A percentile compares a stretch with the other conserved stretches of the same genome.
phyloP scores from a whole-genome alignment of 2,888 invertebrate species.

The Euplagia quadripunctaria region DNA sequence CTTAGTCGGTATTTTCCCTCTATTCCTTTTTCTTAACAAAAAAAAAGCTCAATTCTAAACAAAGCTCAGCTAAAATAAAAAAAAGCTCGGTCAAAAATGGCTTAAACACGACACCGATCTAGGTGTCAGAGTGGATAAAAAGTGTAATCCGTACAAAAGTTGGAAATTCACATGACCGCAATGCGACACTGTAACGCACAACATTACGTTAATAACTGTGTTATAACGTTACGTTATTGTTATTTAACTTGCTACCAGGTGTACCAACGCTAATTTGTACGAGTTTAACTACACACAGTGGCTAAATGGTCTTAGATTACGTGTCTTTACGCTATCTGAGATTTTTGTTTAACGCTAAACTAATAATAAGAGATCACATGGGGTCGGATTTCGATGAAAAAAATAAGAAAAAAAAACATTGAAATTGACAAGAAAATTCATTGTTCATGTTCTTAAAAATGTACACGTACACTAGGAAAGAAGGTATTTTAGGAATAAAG shows the following conservation, averaged over 20 bases:
- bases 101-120: conserved; percentile 38
- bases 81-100: conserved; percentile 45
- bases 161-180: conserved; percentile 59
- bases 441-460: too few species aligned
- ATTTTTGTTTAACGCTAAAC: not conserved
- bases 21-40: not conserved
- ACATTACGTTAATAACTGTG: conserved; percentile 55
- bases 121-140: conserved; percentile 52
- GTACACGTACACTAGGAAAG: too few species aligned
- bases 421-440: too few species aligned
- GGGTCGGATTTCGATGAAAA: too few species aligned
- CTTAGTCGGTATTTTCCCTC: not conserved
- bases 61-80: conserved; percentile 18
- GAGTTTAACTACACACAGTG: not conserved
- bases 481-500: too few species aligned
- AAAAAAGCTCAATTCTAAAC: conserved; percentile 8
- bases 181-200: conserved; percentile 58
- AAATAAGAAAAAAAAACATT: too few species aligned
- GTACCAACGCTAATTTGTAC: conserved; percentile 12
- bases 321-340: not conserved
- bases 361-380: too few species aligned
- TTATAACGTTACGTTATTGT: conserved; percentile 38
- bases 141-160: conserved; percentile 55
- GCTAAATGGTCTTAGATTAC: conserved; percentile 1
- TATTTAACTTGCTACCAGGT: conserved; percentile 34